These are phyloP conservation scores for Geotrypetes seraphini DNA, from an alignment of 2,797 vertebrate species.

Conservation along the genomic window DNA sequence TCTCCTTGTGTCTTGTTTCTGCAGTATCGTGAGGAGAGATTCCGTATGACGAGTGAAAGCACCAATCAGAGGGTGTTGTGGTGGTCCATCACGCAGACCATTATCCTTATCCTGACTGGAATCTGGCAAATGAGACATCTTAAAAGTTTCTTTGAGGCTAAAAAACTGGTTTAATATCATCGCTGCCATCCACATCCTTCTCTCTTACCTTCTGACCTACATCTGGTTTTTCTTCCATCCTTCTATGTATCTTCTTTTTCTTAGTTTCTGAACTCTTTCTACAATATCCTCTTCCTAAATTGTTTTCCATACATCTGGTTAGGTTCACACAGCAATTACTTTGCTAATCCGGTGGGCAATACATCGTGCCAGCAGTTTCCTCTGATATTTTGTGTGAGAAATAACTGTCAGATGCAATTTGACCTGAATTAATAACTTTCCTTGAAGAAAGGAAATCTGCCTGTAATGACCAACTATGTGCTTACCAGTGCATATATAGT, in stretches of 20 bases:
- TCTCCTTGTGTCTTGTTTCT: not conserved
- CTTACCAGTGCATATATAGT: too few relatives aligned
- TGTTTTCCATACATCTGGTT: too few relatives aligned
- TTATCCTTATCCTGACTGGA: conserved; percentile 86
- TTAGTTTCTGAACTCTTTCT: too few relatives aligned
- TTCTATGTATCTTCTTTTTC: not conserved
- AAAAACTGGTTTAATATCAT: conserved; percentile 75
- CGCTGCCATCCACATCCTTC: not conserved
- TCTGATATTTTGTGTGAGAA: too few relatives aligned
- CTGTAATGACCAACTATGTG: too few relatives aligned
- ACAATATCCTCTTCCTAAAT: too few relatives aligned
- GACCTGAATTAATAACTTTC: too few relatives aligned
- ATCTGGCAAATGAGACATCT: conserved; percentile 96
- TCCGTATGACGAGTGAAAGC: conserved; percentile 89
- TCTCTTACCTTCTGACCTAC: not conserved
- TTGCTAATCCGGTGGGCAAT: too few relatives aligned
- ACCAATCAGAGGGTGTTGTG: conserved; percentile 92
- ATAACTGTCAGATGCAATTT: too few relatives aligned
- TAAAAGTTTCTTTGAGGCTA: conserved; percentile 93
- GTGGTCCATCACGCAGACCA: conserved; percentile 91
- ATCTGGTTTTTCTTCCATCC: not conserved
- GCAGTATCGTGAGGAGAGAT: conserved; percentile 87
- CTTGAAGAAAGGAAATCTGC: too few relatives aligned
- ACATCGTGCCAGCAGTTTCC: too few relatives aligned
- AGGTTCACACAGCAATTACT: too few relatives aligned